A percentile compares a stretch with the other conserved stretches of the same genome.
These are phyloP conservation scores for cattle (Bos taurus) DNA, from an alignment of 2,113 vertebrate genomes.

Conservation along the genomic window ARS-UCD2.0 NC_037336.1:8134001-8134500, in stretches of 20 bases:
- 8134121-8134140: background rate
- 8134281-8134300: conserved; percentile 44
- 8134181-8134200: background rate
- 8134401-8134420: background rate
- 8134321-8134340: background rate
- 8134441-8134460: background rate
- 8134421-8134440: background rate
- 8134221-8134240: background rate
- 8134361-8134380: background rate
- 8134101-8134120: background rate
- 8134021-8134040: background rate
- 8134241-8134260: background rate
- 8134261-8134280: conserved; percentile 24
- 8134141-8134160: background rate
- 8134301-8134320: conserved; percentile 15
- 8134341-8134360: conserved; percentile 3
- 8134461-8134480: background rate
- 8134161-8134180: background rate
- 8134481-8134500: background rate
- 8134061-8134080: background rate
- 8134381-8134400: background rate
- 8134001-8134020: background rate
- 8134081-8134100: background rate
- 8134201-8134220: background rate
- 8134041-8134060: background rate